A percentile compares a stretch with the other conserved stretches of the same genome.
Conservation (phyloP, 2,888 invertebrate genomes). For the Cephus runcator region DNA sequence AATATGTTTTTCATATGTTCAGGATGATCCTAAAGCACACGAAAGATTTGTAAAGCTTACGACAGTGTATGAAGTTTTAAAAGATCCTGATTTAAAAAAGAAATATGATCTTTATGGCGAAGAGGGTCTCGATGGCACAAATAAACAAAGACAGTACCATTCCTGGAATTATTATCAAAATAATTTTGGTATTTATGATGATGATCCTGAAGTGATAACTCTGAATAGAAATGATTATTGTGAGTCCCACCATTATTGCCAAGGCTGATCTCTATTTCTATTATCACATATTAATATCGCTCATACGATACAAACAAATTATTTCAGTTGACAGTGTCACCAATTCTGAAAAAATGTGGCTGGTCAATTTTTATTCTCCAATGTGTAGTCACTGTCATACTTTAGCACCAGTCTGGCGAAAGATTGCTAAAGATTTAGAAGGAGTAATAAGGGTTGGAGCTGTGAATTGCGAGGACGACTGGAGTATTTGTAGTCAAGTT, state of each 20-base stretch:
- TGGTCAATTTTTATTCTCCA: constrained; percentile 90
- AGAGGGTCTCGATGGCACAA: constrained; percentile 72
- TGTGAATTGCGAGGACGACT: constrained; percentile 90
- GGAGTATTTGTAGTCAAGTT: constrained; percentile 79
- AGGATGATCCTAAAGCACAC: constrained; percentile 81
- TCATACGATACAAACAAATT: constrained; percentile 2
- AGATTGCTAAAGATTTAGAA: constrained; percentile 79
- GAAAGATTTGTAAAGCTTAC: constrained; percentile 82
- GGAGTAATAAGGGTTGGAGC: constrained; percentile 83
- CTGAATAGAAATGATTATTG: constrained; percentile 80
- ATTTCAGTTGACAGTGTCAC: constrained; percentile 65
- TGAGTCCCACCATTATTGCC: constrained; percentile 62
- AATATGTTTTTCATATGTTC: constrained; percentile 33
- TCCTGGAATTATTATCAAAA: constrained; percentile 84
- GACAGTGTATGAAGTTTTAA: constrained; percentile 87
- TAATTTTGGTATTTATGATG: constrained; percentile 87
- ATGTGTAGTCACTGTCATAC: constrained; percentile 87
- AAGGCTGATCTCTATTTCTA: background rate
- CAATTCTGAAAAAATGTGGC: constrained; percentile 77
- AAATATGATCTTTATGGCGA: constrained; percentile 85
- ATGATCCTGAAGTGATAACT: constrained; percentile 84
- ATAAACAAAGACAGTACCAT: constrained; percentile 76
- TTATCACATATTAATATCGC: background rate
- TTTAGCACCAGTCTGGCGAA: constrained; percentile 85
- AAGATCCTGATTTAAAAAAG: constrained; percentile 82